phyloP scores from a whole-genome alignment of 2,113 vertebrate species.

The Hypanus sabinus region DNA sequence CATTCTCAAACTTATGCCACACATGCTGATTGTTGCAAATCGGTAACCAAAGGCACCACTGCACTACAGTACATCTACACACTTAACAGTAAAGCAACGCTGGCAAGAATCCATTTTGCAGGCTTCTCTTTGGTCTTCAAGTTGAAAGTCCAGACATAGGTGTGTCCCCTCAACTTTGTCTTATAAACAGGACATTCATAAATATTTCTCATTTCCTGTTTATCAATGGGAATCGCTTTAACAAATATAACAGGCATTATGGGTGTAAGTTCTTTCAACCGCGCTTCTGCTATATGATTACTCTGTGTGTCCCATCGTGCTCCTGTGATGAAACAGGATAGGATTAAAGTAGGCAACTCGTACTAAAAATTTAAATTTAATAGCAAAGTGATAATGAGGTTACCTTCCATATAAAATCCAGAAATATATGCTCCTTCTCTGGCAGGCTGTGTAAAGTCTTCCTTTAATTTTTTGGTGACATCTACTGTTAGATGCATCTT shows the following conservation, averaged over 20 bases:
- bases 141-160: conserved; percentile 58
- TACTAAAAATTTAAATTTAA: too few relatives aligned
- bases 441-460: conserved; percentile 64
- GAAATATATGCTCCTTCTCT: conserved; percentile 58
- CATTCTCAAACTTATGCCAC: too few relatives aligned
- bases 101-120: conserved; percentile 59
- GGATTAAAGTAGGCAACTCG: neutral
- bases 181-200: conserved; percentile 64
- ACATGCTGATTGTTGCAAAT: too few relatives aligned
- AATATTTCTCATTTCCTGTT: conserved; percentile 63
- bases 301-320: conserved; percentile 62
- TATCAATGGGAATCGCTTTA: conserved; percentile 56
- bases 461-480: conserved; percentile 67
- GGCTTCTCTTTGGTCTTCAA: conserved; percentile 61
- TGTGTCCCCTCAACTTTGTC: conserved; percentile 58
- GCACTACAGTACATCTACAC: conserved; percentile 46
- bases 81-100: conserved; percentile 62
- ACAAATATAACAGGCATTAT: conserved; percentile 60
- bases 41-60: too few relatives aligned
- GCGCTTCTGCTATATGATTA: conserved; percentile 55
- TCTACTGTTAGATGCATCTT: conserved; percentile 61
- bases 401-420: conserved; percentile 62
- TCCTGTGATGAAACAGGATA: conserved; percentile 46
- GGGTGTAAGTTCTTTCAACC: conserved; percentile 56
- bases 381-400: neutral